phyloP scores from a whole-genome alignment of 30 jellyfish, hydroid and myxozoan species.

The Turritopsis rubra region DNA sequence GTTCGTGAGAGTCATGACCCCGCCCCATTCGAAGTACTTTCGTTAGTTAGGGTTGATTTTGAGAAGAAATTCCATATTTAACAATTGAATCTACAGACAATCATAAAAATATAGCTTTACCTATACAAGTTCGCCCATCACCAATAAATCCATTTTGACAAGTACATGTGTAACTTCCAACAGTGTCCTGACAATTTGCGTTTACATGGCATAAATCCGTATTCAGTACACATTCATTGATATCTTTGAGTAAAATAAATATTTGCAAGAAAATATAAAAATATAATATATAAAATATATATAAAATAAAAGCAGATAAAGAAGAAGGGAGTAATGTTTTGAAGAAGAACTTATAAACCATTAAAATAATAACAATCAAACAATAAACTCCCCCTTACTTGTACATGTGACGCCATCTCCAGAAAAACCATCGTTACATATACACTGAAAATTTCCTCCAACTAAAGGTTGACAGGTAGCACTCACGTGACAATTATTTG shows the following conservation, averaged over 20 bases:
- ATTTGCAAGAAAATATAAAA: not conserved
- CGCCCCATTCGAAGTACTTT: too few species aligned
- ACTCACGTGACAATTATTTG: conserved; percentile 9
- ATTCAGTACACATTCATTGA: not conserved
- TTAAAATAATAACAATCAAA: too few species aligned
- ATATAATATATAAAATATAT: too few species aligned
- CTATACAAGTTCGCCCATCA: not conserved
- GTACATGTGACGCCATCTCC: conserved; percentile 16
- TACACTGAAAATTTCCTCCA: conserved; percentile 13
- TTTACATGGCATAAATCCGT: not conserved
- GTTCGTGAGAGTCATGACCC: too few species aligned
- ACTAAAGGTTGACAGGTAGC: not conserved
- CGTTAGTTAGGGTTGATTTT: too few species aligned
- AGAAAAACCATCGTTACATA: conserved; percentile 23
- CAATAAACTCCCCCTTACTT: not conserved
- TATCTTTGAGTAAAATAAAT: not conserved
- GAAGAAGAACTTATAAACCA: too few species aligned
- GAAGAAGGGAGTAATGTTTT: too few species aligned
- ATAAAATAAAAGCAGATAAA: not conserved
- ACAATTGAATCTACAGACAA: too few species aligned
- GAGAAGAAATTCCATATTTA: too few species aligned
- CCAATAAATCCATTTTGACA: conserved; percentile 7
- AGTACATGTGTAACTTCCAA: not conserved
- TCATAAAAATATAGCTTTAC: too few species aligned
- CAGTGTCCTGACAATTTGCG: not conserved